Percentiles rank a stretch among this genome's conserved stretches.
Evolutionary conservation across 2,113 vertebrate genomes (phyloP).

Genomic region (Campylomormyrus tamandua): DNA sequence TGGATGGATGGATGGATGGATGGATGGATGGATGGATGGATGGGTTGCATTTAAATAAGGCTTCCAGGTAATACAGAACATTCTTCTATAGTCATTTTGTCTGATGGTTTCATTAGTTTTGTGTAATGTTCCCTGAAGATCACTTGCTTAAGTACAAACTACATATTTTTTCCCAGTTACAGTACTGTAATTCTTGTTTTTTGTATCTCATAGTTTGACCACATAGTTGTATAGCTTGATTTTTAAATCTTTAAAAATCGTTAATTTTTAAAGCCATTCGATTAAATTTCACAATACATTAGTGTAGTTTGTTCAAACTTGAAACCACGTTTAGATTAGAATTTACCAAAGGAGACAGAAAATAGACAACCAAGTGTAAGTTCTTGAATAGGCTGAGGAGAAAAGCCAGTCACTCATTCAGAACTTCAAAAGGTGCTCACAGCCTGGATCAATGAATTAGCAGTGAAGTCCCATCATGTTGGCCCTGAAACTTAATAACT

Average conservation of each 20-base stretch:
- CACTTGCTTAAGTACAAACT: not conserved
- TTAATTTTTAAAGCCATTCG: no score
- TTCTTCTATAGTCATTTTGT: not conserved
- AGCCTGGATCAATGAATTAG: not conserved
- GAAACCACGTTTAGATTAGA: not conserved
- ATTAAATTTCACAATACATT: not conserved
- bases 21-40: not conserved
- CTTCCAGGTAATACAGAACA: conserved; percentile 1
- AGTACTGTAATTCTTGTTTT: not conserved
- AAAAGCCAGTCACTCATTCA: not conserved
- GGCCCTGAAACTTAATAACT: not conserved
- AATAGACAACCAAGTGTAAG: not conserved
- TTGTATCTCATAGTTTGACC: not conserved
- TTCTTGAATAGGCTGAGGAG: not conserved
- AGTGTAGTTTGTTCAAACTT: not conserved
- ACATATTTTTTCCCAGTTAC: not conserved
- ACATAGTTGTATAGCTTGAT: not conserved
- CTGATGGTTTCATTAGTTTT: not conserved
- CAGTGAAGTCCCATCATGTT: not conserved
- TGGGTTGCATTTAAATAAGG: not conserved
- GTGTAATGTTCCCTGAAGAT: not conserved
- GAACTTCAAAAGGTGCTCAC: not conserved
- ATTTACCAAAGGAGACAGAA: not conserved
- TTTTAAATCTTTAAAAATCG: no score
- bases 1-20: not conserved